A percentile compares a stretch with the other conserved stretches of the same genome.
Evolutionary conservation across 2,888 invertebrate genomes (phyloP).

Genomic region (Meteorus cinctellus): DNA sequence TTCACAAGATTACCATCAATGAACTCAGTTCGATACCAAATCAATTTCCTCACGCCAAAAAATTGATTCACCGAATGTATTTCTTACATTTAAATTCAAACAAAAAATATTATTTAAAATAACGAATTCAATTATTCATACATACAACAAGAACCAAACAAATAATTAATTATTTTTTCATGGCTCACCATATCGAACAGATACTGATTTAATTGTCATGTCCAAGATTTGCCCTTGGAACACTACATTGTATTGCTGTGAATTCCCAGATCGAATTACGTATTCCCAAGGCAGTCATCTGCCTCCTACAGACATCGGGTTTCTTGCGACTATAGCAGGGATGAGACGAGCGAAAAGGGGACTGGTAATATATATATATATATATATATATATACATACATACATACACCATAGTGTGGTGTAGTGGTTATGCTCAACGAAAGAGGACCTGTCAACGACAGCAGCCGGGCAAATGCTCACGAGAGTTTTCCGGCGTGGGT

Average conservation of each 20-base stretch:
- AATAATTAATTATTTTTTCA: neutral
- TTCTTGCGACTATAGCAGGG: neutral
- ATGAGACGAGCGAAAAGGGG: neutral
- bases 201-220: slow-evolving; percentile 26
- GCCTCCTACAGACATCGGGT: slow-evolving; percentile 42
- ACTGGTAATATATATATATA: neutral
- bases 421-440: slow-evolving; percentile 18
- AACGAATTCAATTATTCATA: too few relatives aligned
- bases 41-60: too few relatives aligned
- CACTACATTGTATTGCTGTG: slow-evolving; percentile 1
- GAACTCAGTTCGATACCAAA: too few relatives aligned
- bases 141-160: too few relatives aligned
- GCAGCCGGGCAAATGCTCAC: slow-evolving; percentile 35
- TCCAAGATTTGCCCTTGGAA: slow-evolving; percentile 12
- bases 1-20: too few relatives aligned
- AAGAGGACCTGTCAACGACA: slow-evolving; percentile 39
- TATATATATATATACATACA: neutral
- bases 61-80: too few relatives aligned
- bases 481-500: slow-evolving; percentile 33
- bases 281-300: slow-evolving; percentile 39
- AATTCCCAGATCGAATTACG: slow-evolving; percentile 40
- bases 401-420: neutral
- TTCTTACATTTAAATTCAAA: too few relatives aligned
- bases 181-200: neutral
- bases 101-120: too few relatives aligned